These are phyloP conservation scores for Hippocampus abdominalis DNA, from an alignment of 2,113 vertebrate species.

Conservation along the genomic window DNA sequence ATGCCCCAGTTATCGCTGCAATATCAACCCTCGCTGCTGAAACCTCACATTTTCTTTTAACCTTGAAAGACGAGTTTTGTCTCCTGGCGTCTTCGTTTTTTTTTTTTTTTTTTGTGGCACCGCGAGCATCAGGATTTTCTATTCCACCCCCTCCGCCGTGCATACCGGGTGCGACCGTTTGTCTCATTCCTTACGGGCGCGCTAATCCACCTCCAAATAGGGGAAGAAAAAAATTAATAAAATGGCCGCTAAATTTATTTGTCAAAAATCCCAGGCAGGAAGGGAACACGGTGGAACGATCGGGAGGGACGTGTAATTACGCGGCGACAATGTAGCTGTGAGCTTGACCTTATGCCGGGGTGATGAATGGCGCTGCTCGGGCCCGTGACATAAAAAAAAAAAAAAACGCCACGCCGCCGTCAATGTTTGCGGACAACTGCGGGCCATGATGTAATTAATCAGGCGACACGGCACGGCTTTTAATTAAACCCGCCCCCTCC, in stretches of 20 bases:
- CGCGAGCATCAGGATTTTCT: not conserved
- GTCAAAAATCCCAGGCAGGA: conserved; percentile 44
- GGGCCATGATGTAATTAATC: conserved; percentile 69
- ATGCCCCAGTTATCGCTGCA: conserved; percentile 32
- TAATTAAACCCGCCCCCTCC: conserved; percentile 59
- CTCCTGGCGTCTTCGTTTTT: not conserved
- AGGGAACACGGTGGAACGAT: conserved; percentile 22
- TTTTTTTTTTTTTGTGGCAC: not conserved
- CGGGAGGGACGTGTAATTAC: conserved; percentile 59
- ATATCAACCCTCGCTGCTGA: conserved; percentile 14
- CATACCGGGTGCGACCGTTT: conserved; percentile 26
- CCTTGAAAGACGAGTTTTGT: conserved; percentile 29
- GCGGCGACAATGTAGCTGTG: conserved; percentile 50
- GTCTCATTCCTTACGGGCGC: conserved; percentile 22
- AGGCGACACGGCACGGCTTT: conserved; percentile 52
- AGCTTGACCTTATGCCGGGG: conserved; percentile 60
- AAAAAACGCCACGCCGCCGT: conserved; percentile 56
- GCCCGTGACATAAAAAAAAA: conserved; percentile 37
- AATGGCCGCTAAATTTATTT: conserved; percentile 22
- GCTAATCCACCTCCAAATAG: conserved; percentile 23
- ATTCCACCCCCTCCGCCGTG: no score
- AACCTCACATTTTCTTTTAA: conserved; percentile 33
- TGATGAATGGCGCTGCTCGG: conserved; percentile 67
- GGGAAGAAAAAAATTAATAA: not conserved
- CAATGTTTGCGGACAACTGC: conserved; percentile 55